phyloP scores from a whole-genome alignment of 2,113 vertebrate genomes.

The Misgurnus anguillicaudatus region DNA sequence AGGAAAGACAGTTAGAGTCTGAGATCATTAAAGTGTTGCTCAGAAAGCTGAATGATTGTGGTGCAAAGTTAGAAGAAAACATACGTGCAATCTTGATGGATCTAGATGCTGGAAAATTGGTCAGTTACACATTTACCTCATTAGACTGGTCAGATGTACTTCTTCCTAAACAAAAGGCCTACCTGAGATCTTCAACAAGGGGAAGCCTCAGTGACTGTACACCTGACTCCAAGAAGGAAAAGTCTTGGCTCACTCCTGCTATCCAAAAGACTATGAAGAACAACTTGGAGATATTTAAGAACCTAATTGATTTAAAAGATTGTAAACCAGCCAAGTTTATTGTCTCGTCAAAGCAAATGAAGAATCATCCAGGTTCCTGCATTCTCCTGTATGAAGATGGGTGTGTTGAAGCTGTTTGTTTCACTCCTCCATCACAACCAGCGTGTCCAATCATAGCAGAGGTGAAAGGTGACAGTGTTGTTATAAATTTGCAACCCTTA shows the following conservation, averaged over 20 bases:
- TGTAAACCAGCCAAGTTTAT: too few relatives aligned
- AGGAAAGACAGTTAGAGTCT: slow-evolving; percentile 19
- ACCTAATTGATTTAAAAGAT: slow-evolving; percentile 5
- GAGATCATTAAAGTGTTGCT: slow-evolving; percentile 2
- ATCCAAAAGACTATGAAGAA: not conserved
- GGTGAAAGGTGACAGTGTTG: too few relatives aligned
- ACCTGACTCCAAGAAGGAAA: not conserved
- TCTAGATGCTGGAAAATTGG: too few relatives aligned
- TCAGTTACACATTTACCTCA: too few relatives aligned
- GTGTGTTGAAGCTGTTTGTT: too few relatives aligned
- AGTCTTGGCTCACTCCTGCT: not conserved
- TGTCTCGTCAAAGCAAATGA: too few relatives aligned
- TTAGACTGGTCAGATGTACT: slow-evolving; percentile 17
- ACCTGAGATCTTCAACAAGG: not conserved
- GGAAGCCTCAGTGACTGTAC: not conserved
- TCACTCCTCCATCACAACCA: too few relatives aligned
- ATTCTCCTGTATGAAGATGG: too few relatives aligned
- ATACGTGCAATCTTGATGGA: slow-evolving; percentile 36
- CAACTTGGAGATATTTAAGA: not conserved
- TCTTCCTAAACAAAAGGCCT: slow-evolving; percentile 19
- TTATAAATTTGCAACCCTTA: too few relatives aligned
- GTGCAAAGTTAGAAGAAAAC: slow-evolving; percentile 7
- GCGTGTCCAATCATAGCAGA: too few relatives aligned
- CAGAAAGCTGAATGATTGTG: not conserved
- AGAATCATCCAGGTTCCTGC: too few relatives aligned